These are phyloP conservation scores for Pantherophis guttatus DNA, from an alignment of 2,113 vertebrate species.

Conservation along the genomic window DNA sequence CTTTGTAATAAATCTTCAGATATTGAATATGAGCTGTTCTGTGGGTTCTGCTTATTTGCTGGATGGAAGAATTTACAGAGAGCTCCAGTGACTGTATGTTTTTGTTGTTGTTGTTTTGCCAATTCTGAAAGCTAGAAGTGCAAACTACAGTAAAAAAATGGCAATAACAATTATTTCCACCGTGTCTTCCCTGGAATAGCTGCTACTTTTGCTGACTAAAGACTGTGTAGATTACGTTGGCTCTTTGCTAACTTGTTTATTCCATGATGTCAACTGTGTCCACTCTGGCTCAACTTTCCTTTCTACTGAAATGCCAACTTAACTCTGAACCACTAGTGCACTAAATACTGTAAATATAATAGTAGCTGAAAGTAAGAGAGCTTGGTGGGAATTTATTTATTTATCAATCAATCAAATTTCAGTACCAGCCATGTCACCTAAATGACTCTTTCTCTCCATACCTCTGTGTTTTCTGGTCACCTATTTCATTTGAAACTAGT, in stretches of 20 bases:
- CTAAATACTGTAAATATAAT: neutral
- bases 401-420: neutral
- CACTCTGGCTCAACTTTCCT: neutral
- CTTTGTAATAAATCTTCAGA: slow-evolving; percentile 4
- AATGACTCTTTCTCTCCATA: neutral
- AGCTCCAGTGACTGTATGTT: neutral
- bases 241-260: neutral
- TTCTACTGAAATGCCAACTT: neutral
- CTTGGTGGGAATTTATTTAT: neutral
- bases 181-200: neutral
- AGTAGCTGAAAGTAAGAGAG: neutral
- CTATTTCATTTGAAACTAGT: neutral
- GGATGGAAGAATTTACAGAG: neutral
- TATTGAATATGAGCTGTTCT: neutral
- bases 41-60: neutral
- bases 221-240: neutral
- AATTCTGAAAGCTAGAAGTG: neutral
- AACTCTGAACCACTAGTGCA: neutral
- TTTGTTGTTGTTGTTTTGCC: neutral
- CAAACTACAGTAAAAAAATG: neutral
- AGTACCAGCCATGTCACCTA: neutral
- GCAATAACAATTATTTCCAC: neutral
- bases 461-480: neutral
- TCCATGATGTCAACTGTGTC: neutral
- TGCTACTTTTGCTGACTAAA: neutral